phyloP scores from a whole-genome alignment of 2,113 vertebrate species.

The Syrrhaptes paradoxus region DNA sequence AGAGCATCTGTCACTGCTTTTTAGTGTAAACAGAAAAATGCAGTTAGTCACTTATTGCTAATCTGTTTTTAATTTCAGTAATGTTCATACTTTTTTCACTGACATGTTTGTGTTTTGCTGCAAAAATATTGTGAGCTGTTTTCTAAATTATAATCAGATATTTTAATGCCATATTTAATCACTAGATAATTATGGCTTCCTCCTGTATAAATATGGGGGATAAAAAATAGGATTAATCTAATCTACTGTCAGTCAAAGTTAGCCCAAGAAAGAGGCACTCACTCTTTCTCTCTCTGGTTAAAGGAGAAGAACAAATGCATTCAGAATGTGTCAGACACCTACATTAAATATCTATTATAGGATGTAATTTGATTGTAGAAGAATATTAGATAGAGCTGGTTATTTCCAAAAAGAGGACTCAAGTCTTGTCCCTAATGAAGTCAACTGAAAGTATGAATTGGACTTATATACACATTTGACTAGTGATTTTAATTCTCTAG shows the following conservation, averaged over 20 bases:
- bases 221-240: neutral
- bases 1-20: conserved; percentile 28
- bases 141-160: neutral
- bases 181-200: neutral
- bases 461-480: neutral
- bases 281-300: neutral
- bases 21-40: neutral
- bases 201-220: neutral
- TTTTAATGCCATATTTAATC: neutral
- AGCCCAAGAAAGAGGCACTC: neutral
- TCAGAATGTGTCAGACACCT: neutral
- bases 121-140: conserved; percentile 7
- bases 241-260: neutral
- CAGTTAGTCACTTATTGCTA: conserved; percentile 15
- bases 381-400: neutral
- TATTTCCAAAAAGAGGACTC: neutral
- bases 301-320: neutral
- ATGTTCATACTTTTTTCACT: neutral
- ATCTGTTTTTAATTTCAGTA: neutral
- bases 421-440: neutral
- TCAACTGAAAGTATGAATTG: neutral
- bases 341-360: neutral
- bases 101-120: neutral
- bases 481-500: neutral
- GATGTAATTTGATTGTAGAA: neutral